Base-by-base conservation (phyloP, 92 coral and sea anemone genomes). In the Umimayanthus kanabou region DNA sequence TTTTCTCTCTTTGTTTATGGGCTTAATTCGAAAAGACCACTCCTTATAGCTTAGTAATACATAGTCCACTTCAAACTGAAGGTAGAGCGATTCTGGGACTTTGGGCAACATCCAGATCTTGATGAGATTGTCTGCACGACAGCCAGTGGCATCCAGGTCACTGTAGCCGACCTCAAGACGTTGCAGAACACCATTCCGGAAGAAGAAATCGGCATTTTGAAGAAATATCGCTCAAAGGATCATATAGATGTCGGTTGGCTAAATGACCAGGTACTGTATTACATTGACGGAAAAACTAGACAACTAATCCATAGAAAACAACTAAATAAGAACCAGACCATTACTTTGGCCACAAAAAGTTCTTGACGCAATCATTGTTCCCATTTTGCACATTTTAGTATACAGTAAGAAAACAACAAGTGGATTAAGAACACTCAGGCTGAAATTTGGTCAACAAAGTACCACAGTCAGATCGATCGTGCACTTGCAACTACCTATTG, bases 1-100 rank as follows among this genome's bases (percentile, higher is more conserved):
- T 33, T 33, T 33, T 33, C 1, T 33, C 37, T 33, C 37, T 33
- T 33, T 33, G 37, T 33, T 33, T 33, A 33, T 33, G 37, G 0
- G 37, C 37, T 33, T 33, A 33, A 33, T 33, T 33, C 37, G 37
- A 33, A 33, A 33, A 33, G 37, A 33, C 20, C 66, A 0, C 66
- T 57, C 66, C 66, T 57, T 57, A 57, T 57, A 57, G 66, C 66
- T 57, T 57, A 57, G 66, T 2, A 57, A 57, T 2, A 57, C 92
- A 90, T 90, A 66, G 87, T 87, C 69, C 18, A 33, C 47, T 18
- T 33, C 39, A 3, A 66, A 66, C 7, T 66, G 2, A 26, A 67
- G 73, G 73, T 67, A 67, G 73, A 67, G n/a, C 73, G 28, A 67
- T 22, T 23, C 73, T 67, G 73, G 73, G 73, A 67, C 28, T 30